phyloP scores from a whole-genome alignment of 2,888 invertebrate genomes.

The Strigamia maritima region DNA sequence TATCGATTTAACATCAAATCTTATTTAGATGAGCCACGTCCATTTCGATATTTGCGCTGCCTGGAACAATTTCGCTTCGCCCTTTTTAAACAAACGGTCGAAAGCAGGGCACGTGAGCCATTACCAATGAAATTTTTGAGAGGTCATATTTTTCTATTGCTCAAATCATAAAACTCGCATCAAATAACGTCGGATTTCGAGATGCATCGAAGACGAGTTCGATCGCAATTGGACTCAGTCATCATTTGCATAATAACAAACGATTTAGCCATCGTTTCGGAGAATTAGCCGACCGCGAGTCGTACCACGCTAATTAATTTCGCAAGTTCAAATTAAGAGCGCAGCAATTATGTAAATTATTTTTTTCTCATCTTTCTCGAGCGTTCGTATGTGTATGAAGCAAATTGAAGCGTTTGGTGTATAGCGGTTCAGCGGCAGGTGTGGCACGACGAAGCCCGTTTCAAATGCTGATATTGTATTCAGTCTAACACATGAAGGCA shows the following conservation, averaged over 20 bases:
- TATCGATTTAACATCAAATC: too few species aligned
- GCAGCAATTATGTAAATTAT: constrained; percentile 28
- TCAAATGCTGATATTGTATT: constrained; percentile 34
- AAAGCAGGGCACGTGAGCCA: not conserved
- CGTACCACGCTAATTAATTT: constrained; percentile 19
- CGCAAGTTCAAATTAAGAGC: constrained; percentile 30
- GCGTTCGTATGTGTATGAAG: not conserved
- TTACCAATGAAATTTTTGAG: constrained; percentile 20
- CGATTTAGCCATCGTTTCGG: not conserved
- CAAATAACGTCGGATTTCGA: not conserved
- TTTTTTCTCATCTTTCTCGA: not conserved
- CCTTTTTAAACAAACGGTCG: not conserved
- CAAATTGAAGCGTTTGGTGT: constrained; percentile 1
- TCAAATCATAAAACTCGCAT: constrained; percentile 10
- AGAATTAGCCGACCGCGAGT: constrained; percentile 25
- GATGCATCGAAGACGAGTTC: constrained; percentile 19
- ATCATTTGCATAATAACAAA: constrained; percentile 8
- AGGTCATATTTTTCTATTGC: constrained; percentile 13
- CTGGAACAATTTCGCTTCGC: too few species aligned
- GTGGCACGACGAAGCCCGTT: constrained; percentile 26
- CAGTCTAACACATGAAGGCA: constrained; percentile 34
- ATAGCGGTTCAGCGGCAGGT: constrained; percentile 13
- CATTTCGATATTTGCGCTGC: too few species aligned
- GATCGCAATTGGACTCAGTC: not conserved
- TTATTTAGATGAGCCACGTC: too few species aligned